A percentile compares a stretch with the other conserved stretches of the same genome.
phyloP scores from a whole-genome alignment of 2,113 vertebrate genomes.

The Lagenorhynchus albirostris region DNA sequence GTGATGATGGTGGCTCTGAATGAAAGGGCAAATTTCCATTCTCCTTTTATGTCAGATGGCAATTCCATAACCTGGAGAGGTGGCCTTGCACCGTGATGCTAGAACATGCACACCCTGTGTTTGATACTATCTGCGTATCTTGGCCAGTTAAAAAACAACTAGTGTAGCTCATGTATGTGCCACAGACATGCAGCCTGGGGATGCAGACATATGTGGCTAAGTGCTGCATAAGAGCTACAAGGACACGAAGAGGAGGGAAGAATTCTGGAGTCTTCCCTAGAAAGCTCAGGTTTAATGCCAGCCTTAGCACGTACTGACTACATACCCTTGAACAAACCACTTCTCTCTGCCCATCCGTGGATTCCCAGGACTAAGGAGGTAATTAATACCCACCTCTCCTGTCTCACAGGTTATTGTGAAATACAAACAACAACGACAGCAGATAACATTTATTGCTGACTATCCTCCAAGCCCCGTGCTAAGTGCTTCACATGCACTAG shows the following conservation, averaged over 20 bases:
- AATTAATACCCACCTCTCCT: not conserved
- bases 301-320: not conserved
- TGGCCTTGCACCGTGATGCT: not conserved
- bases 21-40: not conserved
- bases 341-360: not conserved
- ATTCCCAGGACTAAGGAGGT: not conserved
- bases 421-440: not conserved
- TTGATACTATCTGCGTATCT: not conserved
- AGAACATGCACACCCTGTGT: not conserved
- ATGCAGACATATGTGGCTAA: too few relatives aligned
- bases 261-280: not conserved
- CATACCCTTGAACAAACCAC: not conserved
- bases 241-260: not conserved
- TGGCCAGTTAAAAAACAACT: not conserved
- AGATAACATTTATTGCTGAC: not conserved
- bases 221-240: not conserved
- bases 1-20: not conserved
- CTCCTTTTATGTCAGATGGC: too few relatives aligned
- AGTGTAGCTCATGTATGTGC: not conserved
- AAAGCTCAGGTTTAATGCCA: not conserved
- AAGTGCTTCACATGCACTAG: not conserved
- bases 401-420: not conserved
- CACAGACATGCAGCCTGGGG: not conserved
- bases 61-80: not conserved
- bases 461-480: not conserved